Conservation (phyloP, 2,113 vertebrate species). For the Eudyptes chrysolophus region DNA sequence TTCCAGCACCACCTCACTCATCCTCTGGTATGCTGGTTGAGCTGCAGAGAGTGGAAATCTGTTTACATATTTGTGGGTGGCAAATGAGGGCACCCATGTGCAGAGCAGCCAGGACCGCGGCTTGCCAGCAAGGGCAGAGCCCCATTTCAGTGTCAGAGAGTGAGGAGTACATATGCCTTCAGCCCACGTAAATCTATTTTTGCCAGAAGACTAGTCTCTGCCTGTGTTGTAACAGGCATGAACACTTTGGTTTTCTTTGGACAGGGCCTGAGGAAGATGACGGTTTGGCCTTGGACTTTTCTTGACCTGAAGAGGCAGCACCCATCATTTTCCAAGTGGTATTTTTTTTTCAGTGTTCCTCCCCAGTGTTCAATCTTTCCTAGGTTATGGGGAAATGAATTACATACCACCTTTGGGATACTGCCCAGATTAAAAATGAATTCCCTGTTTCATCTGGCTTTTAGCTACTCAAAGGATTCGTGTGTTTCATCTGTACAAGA, state of each 20-base stretch:
- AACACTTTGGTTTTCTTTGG: background rate
- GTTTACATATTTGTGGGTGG: background rate
- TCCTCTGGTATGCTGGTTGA: too few relatives aligned
- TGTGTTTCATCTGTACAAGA: background rate
- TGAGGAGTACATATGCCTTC: fast-evolving
- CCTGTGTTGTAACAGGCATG: background rate
- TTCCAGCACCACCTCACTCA: background rate
- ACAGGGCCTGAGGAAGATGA: background rate
- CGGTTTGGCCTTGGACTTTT: background rate
- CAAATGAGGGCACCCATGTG: background rate
- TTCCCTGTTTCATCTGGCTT: background rate
- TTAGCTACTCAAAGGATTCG: background rate
- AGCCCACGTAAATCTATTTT: fast-evolving
- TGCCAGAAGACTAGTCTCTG: background rate
- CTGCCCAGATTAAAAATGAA: background rate
- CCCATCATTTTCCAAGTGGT: background rate
- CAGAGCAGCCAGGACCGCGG: background rate
- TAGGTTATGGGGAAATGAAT: background rate
- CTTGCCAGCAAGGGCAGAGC: background rate
- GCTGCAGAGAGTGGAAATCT: background rate
- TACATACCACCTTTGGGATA: background rate
- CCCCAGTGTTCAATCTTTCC: background rate
- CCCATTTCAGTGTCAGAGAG: fast-evolving
- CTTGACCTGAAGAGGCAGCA: background rate
- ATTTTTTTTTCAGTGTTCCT: background rate